Evolutionary conservation across 2,888 invertebrate species (phyloP), one percentile per base, ranked within the genome.

Genomic region (Empis livida): DNA sequence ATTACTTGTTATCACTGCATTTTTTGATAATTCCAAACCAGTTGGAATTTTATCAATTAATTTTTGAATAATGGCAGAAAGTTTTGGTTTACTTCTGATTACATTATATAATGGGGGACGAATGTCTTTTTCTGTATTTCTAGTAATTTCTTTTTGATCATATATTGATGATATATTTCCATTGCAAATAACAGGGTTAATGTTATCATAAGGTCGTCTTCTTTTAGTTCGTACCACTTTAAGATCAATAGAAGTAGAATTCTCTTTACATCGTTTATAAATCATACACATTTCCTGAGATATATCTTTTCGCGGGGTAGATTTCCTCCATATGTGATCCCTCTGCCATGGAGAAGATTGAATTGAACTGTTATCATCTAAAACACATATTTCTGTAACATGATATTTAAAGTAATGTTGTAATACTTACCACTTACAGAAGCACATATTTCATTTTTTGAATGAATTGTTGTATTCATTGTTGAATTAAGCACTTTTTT

Each of bases 341-440:
- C 89, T 78, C 71, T 88, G 86, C 86, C 89, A 89, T 52, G 89
- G 90, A 61, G 89, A 90, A 56, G 89, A 89, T 68, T 89, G 88
- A 64, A 90, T 79, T 55, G 89, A 90, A 63, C 86, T 87, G 72
- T 88, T 90, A 71, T 90, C 90, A 74, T 90, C 90, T 61, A 89
- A 88, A 85, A 20, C 10, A 39, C 1, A 38, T 16, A 13, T 39
- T 11, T 11, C 5, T 27, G 9, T 2, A 17, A 11, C 10, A 11
- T 39, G 15, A 11, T 10, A 5, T 15, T 38, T 5, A 38, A 8
- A 9, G 15, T 15, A 38, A 16, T 41, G 2, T 40, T 37, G 17
- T 14, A n/a, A n/a, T 8, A 62, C 75, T 73, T 70, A 84, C 83
- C 86, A 72, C 86, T 87, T 67, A 89, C 80, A 57, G 87, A 84